Base-by-base conservation (phyloP, 2,888 invertebrate genomes). In the Amphipoea lucens region DNA sequence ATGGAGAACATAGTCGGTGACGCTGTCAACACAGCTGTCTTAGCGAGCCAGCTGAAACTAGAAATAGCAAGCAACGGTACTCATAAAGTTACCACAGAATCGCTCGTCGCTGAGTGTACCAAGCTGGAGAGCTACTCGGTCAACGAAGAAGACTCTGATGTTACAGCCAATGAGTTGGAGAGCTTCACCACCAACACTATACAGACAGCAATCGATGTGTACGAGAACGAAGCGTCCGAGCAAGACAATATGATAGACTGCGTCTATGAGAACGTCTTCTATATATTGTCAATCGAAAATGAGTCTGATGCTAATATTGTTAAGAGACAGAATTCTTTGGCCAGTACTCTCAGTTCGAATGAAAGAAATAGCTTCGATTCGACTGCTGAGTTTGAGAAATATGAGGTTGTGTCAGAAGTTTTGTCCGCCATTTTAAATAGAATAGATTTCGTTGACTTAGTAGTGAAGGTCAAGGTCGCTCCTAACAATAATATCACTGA, bases 351-450 rank as follows among this genome's bases (percentile, higher is more conserved):
- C 0, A 94, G 93, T 87, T 93, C 94, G 1, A 90, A 90, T 60
- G 94, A 93, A n/a, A 78, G 88, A 0, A 73, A 79, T 45, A 96
- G 96, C 78, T 93, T 95, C 29, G 94, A 97, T 92, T 96, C 97
- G 0, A 96, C 95, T 2, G 92, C 87, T 7, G 97, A 97, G 87
- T 97, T 97, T 82, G 97, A 97, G 82, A 96, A 95, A 87, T 92
- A 94, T 60, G 97, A 97, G 92, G 81, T 90, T 0, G 92, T 96
- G 12, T 87, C 94, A 0, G 96, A 96, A 72, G 84, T 96, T 9
- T 80, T 97, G 14, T 87, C 90, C 4, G 63, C 83, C 20, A 88
- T 97, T 57, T 81, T 96, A 1, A 93, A 92, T 69, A 92, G 87
- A 83, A 92, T 96, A 63, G 91, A 95, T 75, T 87, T 88, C 78